Conservation (phyloP, 2,888 invertebrate genomes). For the Parapristionchus giblindavisi region DNA sequence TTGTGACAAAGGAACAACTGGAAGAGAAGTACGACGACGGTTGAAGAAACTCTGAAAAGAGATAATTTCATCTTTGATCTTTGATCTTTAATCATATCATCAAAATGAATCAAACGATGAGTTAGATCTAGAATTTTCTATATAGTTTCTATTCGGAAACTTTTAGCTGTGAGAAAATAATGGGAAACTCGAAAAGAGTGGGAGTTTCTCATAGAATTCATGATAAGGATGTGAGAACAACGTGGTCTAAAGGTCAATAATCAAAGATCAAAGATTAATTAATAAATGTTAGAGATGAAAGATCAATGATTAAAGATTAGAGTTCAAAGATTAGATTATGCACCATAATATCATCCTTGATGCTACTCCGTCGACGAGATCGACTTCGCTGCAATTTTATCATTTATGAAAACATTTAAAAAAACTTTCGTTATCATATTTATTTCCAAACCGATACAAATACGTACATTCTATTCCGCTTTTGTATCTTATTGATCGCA, state of each 20-base stretch:
- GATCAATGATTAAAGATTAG: background rate
- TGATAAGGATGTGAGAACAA: background rate
- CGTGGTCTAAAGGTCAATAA: background rate
- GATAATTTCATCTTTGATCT: background rate
- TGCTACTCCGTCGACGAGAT: slow-evolving; percentile 26
- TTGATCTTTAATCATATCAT: too few species aligned
- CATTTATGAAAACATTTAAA: too few species aligned
- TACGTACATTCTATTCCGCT: too few species aligned
- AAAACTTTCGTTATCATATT: too few species aligned
- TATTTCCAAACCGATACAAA: too few species aligned
- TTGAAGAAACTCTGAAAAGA: slow-evolving; percentile 20
- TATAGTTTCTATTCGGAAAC: too few species aligned
- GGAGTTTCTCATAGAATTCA: background rate
- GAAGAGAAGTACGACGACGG: slow-evolving; percentile 25
- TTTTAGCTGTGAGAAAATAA: background rate
- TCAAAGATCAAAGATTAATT: background rate
- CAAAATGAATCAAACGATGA: too few species aligned
- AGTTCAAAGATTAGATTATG: background rate
- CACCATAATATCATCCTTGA: slow-evolving; percentile 35
- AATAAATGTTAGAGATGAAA: too few species aligned
- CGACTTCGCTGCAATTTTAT: slow-evolving; percentile 12
- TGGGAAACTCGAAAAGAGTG: background rate
- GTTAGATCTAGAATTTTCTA: too few species aligned
- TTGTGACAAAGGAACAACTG: slow-evolving; percentile 21
- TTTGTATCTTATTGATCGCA: too few species aligned